These are phyloP conservation scores for Hormiphora californensis DNA, from an alignment of 37 sponge, comb jelly and placozoan genomes.

Conservation along the genomic window DNA sequence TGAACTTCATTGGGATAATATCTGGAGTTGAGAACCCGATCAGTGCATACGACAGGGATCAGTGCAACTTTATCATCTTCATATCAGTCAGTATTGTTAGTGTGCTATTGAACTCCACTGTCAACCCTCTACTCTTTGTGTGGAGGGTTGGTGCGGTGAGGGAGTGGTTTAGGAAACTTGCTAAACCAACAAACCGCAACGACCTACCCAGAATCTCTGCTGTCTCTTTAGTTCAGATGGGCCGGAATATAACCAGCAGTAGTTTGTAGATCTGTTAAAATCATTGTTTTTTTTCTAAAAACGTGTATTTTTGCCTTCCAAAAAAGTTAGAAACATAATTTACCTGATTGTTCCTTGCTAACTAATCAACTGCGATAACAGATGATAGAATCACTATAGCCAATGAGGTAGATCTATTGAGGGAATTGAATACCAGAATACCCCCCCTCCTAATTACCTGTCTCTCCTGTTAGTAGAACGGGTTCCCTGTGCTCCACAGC, in stretches of 20 bases:
- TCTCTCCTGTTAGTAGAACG: conserved; percentile 91
- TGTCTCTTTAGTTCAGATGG: not conserved
- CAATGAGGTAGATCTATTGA: too few species aligned
- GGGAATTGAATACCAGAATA: too few species aligned
- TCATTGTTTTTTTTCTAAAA: too few species aligned
- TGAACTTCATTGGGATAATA: not conserved
- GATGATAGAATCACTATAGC: too few species aligned
- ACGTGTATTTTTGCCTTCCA: too few species aligned
- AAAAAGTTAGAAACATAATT: too few species aligned
- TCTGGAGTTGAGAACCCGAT: not conserved
- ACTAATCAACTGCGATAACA: too few species aligned
- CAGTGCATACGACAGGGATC: not conserved
- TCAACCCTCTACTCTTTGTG: not conserved
- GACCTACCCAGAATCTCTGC: not conserved
- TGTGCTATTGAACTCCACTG: not conserved
- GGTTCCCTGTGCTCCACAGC: conserved; percentile 84
- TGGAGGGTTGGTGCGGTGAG: not conserved
- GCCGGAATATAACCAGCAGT: too few species aligned
- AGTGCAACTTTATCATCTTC: not conserved
- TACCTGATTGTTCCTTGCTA: too few species aligned
- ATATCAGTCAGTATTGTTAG: not conserved
- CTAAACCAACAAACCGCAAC: not conserved
- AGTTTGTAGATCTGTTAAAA: too few species aligned
- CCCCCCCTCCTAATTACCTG: conserved; percentile 66
- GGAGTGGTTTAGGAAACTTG: not conserved